Conservation (phyloP, 2,797 vertebrate genomes). For the Malurus splendens region DNA sequence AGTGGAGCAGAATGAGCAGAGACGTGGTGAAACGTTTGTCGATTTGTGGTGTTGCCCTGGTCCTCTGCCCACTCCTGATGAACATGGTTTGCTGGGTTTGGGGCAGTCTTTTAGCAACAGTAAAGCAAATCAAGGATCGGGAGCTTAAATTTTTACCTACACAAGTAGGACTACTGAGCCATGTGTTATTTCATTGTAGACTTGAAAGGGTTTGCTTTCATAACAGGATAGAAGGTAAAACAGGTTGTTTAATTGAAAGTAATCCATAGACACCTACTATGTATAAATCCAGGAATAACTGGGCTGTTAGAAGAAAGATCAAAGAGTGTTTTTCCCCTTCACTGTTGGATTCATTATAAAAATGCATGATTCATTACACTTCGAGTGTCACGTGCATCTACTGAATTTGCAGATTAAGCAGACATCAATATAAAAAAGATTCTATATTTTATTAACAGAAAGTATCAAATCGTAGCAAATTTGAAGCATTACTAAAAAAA, state of each 20-base stretch:
- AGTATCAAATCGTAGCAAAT: neutral
- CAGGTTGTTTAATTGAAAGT: conserved; percentile 5
- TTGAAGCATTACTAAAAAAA: neutral
- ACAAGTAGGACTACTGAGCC: neutral
- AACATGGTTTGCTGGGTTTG: neutral
- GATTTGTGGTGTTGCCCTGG: neutral
- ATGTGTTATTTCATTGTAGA: neutral
- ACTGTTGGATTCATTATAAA: conserved; percentile 24
- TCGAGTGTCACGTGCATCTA: neutral
- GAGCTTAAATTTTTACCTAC: neutral
- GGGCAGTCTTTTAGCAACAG: neutral
- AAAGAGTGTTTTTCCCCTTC: conserved; percentile 28
- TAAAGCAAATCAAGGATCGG: neutral
- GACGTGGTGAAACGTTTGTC: neutral
- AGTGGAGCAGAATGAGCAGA: neutral
- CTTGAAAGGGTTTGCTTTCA: neutral
- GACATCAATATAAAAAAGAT: neutral
- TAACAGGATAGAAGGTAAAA: neutral
- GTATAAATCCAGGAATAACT: conserved; percentile 19
- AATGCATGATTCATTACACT: conserved; percentile 34
- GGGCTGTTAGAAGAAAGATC: conserved; percentile 35
- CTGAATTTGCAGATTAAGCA: conserved; percentile 30
- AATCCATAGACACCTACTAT: conserved; percentile 10
- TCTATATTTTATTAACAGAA: neutral
- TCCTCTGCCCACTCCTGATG: neutral